Evolutionary conservation across 2,888 invertebrate species (phyloP).

Genomic region (Cinara cedri): DNA sequence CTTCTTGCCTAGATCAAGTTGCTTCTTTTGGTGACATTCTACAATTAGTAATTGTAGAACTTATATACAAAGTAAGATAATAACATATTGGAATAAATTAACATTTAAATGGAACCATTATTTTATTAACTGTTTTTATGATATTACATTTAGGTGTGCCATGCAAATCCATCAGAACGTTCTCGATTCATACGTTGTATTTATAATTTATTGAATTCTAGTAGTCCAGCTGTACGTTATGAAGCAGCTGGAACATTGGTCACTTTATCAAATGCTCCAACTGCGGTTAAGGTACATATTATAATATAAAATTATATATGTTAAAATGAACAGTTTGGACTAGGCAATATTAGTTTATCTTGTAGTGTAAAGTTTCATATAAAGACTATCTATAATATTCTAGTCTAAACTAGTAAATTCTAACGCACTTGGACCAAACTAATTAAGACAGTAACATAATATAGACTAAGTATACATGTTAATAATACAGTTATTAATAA

Average conservation of each 20-base stretch:
- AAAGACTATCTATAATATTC: no score
- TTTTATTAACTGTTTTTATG: conserved; percentile 37
- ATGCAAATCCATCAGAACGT: conserved; percentile 93
- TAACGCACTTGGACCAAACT: no score
- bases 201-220: conserved; percentile 94
- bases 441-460: no score
- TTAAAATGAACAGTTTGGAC: no score
- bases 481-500: conserved; percentile 10
- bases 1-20: conserved; percentile 92
- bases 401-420: no score
- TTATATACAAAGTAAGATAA: conserved; percentile 88
- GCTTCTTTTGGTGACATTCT: conserved; percentile 94
- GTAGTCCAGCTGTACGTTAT: conserved; percentile 94
- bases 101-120: conserved; percentile 5
- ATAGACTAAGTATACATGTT: neutral
- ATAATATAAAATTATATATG: neutral
- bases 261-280: conserved; percentile 95
- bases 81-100: no score
- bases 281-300: conserved; percentile 81
- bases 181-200: conserved; percentile 98
- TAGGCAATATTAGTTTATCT: no score
- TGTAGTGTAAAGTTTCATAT: no score
- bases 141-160: conserved; percentile 78
- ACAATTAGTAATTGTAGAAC: conserved; percentile 96
- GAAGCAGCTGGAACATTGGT: conserved; percentile 98